Base-by-base conservation (phyloP, 2,888 invertebrate species). In the Synanthedon vespiformis region DNA sequence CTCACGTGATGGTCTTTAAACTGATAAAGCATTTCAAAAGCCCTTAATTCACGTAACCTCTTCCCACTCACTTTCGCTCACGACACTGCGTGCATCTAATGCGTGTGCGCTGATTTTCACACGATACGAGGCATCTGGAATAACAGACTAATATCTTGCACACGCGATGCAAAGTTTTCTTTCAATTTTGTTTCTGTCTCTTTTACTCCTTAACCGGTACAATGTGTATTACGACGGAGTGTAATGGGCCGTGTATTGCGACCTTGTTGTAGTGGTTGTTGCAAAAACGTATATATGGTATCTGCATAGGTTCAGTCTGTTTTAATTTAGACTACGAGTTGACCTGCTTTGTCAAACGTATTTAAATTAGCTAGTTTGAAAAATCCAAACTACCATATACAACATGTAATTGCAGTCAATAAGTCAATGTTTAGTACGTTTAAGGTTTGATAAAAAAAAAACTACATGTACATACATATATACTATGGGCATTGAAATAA, bases 21-120 rank as follows among this genome's bases (percentile, higher is more conserved):
- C n/a, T 12, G 44, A 44, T 44, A 44, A 44, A 12, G 14, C 12
- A 14, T 44, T 44, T 44, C n/a, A 44, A 44, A 14, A 14, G 44
- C 44, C 44, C 50, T 18, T 50, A 58, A 57, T 71, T 78, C 75
- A 73, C 72, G 73, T 74, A 79, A 80, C 57, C 34, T 56, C 58
- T 56, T 55, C 59, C 59, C 58, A 54, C 57, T 60, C 63, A 66
- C 81, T 83, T 83, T 81, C 80, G 68, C 77, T 78, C 76, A 80
- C 78, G 76, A 73, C 66, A 59, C 55, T 72, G 74, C 74, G 72
- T 73, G 77, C 63, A 60, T 63, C 62, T 68, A 70, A 70, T 74
- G 74, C 72, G 74, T 77, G 71, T 68, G 62, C 68, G 65, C 60
- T 65, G 70, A 72, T 77, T 71, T 76, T 80, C 74, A 74, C 76